Evolutionary conservation across 2,113 vertebrate species (phyloP).

Genomic region (Syngnathus scovelli): DNA sequence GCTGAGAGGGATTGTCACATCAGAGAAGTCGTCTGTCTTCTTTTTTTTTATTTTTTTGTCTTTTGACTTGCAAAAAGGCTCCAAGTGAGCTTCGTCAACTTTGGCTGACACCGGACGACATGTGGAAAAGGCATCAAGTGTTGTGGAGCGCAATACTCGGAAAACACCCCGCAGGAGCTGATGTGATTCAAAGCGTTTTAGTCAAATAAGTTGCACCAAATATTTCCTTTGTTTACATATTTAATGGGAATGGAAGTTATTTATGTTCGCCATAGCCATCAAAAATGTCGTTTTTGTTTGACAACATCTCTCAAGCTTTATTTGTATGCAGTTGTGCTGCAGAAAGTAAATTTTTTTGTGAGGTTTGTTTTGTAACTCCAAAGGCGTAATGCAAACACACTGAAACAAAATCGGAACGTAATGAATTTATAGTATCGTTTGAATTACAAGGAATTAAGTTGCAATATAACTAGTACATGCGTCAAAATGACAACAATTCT

Average conservation of each 20-base stretch:
- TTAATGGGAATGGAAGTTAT: conserved; percentile 36
- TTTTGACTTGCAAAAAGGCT: conserved; percentile 24
- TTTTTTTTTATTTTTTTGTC: conserved; percentile 16
- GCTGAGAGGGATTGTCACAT: conserved; percentile 22
- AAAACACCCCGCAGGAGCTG: conserved; percentile 23
- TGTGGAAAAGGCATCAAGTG: conserved; percentile 1
- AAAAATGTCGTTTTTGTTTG: conserved; percentile 5
- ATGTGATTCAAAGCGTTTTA: conserved; percentile 46
- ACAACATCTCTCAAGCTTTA: conserved; percentile 15
- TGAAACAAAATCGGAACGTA: not conserved
- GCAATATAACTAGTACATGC: not conserved
- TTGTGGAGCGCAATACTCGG: conserved; percentile 47
- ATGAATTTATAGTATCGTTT: too few relatives aligned
- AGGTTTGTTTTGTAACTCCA: not conserved
- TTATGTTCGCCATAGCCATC: conserved; percentile 22
- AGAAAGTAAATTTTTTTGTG: conserved; percentile 7
- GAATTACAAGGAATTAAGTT: not conserved
- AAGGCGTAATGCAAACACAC: not conserved
- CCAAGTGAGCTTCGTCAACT: conserved; percentile 22
- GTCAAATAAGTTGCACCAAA: conserved; percentile 64
- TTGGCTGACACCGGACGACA: conserved; percentile 1
- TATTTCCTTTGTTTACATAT: conserved; percentile 63
- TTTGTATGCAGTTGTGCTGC: conserved; percentile 1
- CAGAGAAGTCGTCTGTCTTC: conserved; percentile 9
- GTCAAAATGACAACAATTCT: not conserved